phyloP scores from a whole-genome alignment of 2,888 invertebrate genomes.

The Polymixis lichenea region DNA sequence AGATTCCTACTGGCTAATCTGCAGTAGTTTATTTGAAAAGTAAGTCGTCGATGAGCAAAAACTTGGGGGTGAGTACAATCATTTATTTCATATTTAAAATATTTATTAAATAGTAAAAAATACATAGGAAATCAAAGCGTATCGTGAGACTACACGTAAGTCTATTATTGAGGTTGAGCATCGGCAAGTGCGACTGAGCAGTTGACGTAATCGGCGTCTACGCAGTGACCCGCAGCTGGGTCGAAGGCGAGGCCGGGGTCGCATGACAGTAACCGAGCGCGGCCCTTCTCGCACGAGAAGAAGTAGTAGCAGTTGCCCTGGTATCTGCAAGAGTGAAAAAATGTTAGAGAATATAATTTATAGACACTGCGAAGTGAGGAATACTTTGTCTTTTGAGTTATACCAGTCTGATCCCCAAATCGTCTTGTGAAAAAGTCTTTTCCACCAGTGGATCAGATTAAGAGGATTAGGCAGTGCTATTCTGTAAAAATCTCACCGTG shows the following conservation, averaged over 20 bases:
- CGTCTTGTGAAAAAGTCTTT: too few relatives aligned
- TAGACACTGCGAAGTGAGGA: neutral
- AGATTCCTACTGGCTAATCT: neutral
- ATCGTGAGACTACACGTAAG: neutral
- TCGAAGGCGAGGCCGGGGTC: conserved; percentile 81
- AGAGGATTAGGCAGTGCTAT: too few relatives aligned
- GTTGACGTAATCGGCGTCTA: conserved; percentile 69
- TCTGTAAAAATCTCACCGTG: too few relatives aligned
- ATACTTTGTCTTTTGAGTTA: neutral
- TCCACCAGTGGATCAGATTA: neutral
- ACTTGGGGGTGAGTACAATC: neutral
- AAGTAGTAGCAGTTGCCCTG: conserved; percentile 78
- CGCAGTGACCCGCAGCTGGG: conserved; percentile 69
- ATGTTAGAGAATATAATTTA: neutral
- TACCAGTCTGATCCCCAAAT: neutral
- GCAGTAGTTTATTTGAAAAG: neutral
- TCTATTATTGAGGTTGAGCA: neutral
- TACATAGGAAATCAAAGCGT: conserved; percentile 18
- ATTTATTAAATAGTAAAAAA: conserved; percentile 29
- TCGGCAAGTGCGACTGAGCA: neutral
- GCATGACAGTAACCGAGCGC: conserved; percentile 77
- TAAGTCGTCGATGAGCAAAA: neutral
- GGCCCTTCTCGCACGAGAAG: conserved; percentile 78
- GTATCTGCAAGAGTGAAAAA: conserved; percentile 69
- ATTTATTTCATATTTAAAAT: neutral